Evolutionary conservation across 2,113 vertebrate genomes (phyloP).

Genomic region (Protobothrops mucrosquamatus): DNA sequence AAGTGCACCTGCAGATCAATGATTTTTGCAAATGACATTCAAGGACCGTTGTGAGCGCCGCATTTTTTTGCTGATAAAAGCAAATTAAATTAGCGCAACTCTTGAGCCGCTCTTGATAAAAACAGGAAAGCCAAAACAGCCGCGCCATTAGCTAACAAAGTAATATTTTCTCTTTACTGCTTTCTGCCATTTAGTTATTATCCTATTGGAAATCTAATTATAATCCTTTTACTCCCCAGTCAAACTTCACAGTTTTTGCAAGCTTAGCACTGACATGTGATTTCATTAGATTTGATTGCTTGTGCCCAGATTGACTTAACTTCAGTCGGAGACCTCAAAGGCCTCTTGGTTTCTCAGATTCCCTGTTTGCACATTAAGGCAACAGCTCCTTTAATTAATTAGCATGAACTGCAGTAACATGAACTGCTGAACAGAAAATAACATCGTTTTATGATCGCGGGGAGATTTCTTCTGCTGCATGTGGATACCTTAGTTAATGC

Average conservation of each 20-base stretch:
- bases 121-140: constrained; percentile 73
- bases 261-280: constrained; percentile 91
- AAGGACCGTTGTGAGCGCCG: constrained; percentile 64
- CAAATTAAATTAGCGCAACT: constrained; percentile 78
- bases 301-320: constrained; percentile 76
- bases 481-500: constrained; percentile 79
- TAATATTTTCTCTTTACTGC: constrained; percentile 84
- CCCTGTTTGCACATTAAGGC: constrained; percentile 82
- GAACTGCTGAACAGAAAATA: constrained; percentile 89
- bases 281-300: constrained; percentile 92
- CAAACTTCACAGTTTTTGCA: constrained; percentile 89
- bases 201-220: constrained; percentile 90
- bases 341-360: constrained; percentile 81
- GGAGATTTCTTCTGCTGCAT: constrained; percentile 74
- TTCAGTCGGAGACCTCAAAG: constrained; percentile 80
- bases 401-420: constrained; percentile 82
- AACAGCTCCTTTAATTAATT: constrained; percentile 88
- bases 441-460: constrained; percentile 79
- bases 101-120: constrained; percentile 71
- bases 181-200: constrained; percentile 86
- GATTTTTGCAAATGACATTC: constrained; percentile 77
- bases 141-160: constrained; percentile 80
- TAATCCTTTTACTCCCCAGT: constrained; percentile 87
- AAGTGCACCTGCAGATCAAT: constrained; percentile 75
- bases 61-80: constrained; percentile 77